Conservation (phyloP, 2,113 vertebrate genomes). For the Mustela lutreola region DNA sequence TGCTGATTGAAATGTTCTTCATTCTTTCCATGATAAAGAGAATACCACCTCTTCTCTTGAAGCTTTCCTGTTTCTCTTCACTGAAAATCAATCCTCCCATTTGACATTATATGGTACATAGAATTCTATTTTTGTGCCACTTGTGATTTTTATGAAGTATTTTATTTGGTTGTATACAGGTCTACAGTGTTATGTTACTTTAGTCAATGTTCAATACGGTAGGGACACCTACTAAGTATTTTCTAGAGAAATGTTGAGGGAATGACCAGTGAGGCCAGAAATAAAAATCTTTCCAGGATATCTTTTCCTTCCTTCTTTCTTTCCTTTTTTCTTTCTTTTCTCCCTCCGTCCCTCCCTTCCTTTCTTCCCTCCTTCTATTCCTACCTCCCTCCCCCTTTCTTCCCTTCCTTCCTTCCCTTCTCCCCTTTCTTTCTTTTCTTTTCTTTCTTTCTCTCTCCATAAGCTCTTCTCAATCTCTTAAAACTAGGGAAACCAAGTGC, state of each 20-base stretch:
- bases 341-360: neutral
- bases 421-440: too few relatives aligned
- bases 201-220: neutral
- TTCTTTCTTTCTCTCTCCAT: neutral
- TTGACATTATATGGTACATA: neutral
- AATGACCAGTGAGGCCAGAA: neutral
- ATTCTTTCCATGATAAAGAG: neutral
- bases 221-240: neutral
- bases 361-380: too few relatives aligned
- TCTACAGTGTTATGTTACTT: neutral
- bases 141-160: neutral
- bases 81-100: conserved; percentile 9
- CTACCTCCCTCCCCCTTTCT: too few relatives aligned
- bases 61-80: conserved; percentile 7
- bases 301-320: too few relatives aligned
- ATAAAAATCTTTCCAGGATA: conserved; percentile 45
- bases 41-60: neutral
- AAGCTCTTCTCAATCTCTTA: neutral
- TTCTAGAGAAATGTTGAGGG: conserved; percentile 12
- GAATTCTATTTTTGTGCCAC: neutral
- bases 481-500: conserved; percentile 31
- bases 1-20: neutral
- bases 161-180: neutral
- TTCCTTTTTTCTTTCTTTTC: too few relatives aligned
- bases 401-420: too few relatives aligned